Conservation (phyloP, 2,888 invertebrate species). For the Strigamia crassipes region DNA sequence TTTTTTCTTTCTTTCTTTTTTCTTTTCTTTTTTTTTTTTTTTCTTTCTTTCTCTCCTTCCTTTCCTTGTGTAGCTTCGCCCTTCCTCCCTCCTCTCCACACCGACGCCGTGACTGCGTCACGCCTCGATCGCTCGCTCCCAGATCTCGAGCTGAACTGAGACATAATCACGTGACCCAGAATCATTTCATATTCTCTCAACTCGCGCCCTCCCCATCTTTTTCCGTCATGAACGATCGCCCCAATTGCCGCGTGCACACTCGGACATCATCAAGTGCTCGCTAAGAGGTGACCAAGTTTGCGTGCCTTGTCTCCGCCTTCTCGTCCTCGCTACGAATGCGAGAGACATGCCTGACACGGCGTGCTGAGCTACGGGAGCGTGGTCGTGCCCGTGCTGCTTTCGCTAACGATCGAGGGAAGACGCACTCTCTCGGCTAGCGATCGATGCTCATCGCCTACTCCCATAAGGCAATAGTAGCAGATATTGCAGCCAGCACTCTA, state of each 20-base stretch:
- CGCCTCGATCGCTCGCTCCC: slow-evolving; percentile 46
- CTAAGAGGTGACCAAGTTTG: slow-evolving; percentile 12
- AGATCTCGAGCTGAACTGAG: slow-evolving; percentile 46
- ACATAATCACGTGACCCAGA: slow-evolving; percentile 48
- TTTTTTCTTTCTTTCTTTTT: not conserved
- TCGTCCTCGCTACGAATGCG: not conserved
- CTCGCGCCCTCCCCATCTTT: slow-evolving; percentile 40
- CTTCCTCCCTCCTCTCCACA: slow-evolving; percentile 18
- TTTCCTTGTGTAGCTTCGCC: not conserved
- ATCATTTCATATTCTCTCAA: slow-evolving; percentile 48
- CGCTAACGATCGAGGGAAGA: slow-evolving; percentile 26
- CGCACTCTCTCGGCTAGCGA: slow-evolving; percentile 30
- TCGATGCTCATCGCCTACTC: slow-evolving; percentile 27
- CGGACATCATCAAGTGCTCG: slow-evolving; percentile 43
- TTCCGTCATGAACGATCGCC: slow-evolving; percentile 48
- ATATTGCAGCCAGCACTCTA: slow-evolving; percentile 30
- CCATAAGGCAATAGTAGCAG: slow-evolving; percentile 22
- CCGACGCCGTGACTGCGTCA: slow-evolving; percentile 44
- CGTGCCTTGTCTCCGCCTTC: slow-evolving; percentile 33
- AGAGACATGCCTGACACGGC: slow-evolving; percentile 29
- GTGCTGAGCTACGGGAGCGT: slow-evolving; percentile 8
- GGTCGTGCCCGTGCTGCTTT: slow-evolving; percentile 21
- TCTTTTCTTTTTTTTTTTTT: not conserved
- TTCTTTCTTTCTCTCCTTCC: not conserved
- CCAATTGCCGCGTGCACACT: slow-evolving; percentile 46